Conservation (phyloP, 2,797 vertebrate genomes). For the Micropoecilia bifurca region DNA sequence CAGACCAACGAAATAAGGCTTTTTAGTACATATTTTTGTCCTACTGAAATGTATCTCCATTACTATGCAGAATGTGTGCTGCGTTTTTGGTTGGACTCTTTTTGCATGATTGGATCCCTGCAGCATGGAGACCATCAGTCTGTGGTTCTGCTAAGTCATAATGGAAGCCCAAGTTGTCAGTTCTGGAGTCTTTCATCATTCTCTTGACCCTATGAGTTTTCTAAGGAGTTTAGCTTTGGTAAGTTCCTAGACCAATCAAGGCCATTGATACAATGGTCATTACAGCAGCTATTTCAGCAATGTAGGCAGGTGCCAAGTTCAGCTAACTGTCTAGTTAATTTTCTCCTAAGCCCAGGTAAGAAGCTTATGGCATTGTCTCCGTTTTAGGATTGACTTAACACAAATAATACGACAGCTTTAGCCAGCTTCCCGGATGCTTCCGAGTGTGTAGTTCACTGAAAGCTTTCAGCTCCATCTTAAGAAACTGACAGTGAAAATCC, state of each 20-base stretch:
- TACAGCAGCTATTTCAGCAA: neutral
- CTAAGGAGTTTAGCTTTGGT: neutral
- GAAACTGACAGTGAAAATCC: no score
- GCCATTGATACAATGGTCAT: neutral
- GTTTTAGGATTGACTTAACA: neutral
- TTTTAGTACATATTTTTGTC: neutral
- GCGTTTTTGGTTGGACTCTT: neutral
- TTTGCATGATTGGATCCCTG: neutral
- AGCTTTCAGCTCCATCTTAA: neutral
- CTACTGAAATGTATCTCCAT: neutral
- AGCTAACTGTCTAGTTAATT: neutral
- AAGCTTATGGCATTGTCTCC: neutral
- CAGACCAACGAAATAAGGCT: neutral
- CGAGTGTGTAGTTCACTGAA: neutral
- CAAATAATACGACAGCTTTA: neutral
- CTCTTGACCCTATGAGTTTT: neutral
- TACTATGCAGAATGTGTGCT: neutral
- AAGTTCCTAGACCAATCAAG: neutral
- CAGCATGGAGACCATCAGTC: neutral
- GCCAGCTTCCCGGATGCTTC: neutral
- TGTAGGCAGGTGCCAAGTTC: neutral
- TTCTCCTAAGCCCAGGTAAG: neutral
- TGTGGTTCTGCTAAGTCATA: neutral
- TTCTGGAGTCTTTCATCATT: neutral
- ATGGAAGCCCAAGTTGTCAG: neutral